These are phyloP conservation scores for Nesidiocoris tenuis DNA, from an alignment of 2,888 invertebrate species.

Conservation along the genomic window DNA sequence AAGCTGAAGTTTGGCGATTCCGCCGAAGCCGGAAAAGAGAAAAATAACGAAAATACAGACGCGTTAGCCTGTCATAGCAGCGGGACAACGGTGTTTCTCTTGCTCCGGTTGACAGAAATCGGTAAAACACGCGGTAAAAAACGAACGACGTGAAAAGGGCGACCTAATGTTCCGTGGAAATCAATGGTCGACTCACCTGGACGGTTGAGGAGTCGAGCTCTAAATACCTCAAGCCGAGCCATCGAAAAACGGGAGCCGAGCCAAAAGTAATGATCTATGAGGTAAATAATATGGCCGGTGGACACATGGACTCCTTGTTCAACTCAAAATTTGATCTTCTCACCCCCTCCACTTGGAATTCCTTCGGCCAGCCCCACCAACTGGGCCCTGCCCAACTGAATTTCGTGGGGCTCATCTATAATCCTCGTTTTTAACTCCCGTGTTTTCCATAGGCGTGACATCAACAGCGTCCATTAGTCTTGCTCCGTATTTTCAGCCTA, in stretches of 20 bases:
- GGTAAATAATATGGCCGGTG: conserved; percentile 32
- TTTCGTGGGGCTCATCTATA: conserved; percentile 6
- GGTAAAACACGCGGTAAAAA: not conserved
- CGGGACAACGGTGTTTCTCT: conserved; percentile 16
- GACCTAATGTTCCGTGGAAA: conserved; percentile 39
- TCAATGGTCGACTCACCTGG: conserved; percentile 43
- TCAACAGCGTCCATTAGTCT: conserved; percentile 7
- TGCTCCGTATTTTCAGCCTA: not conserved
- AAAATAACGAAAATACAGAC: not conserved
- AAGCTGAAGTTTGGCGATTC: no score
- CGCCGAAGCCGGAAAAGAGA: no score
- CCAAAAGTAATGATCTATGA: conserved; percentile 41
- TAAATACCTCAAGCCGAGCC: conserved; percentile 15
- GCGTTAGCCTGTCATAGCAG: conserved; percentile 3
- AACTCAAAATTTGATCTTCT: conserved; percentile 19
- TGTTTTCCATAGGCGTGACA: conserved; percentile 18
- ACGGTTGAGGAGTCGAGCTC: conserved; percentile 2
- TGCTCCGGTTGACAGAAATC: conserved; percentile 13
- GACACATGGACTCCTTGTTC: conserved; percentile 31
- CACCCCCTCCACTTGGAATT: not conserved
- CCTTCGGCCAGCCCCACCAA: not conserved
- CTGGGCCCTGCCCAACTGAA: not conserved
- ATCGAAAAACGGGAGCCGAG: not conserved
- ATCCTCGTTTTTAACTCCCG: conserved; percentile 2
- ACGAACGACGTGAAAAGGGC: conserved; percentile 3